phyloP scores from a whole-genome alignment of 2,797 vertebrate genomes.

The Spheniscus humboldti region DNA sequence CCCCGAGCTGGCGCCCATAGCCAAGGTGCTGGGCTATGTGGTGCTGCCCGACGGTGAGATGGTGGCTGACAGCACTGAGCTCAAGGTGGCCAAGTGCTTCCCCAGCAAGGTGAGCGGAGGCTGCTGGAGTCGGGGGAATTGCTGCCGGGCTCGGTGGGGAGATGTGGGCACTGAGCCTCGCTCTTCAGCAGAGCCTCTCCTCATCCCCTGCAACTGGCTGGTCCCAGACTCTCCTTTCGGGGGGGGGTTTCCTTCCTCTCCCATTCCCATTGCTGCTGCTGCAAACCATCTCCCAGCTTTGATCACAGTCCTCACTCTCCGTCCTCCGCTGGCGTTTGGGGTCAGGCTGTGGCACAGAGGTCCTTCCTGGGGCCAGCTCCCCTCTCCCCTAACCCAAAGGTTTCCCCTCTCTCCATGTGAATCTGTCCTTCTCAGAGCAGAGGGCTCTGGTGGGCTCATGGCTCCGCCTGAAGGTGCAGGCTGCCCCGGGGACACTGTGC shows the following conservation, averaged over 20 bases:
- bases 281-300: background rate
- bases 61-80: background rate
- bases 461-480: constrained; percentile 67
- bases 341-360: background rate
- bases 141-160: background rate
- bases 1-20: background rate
- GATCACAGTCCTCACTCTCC: background rate
- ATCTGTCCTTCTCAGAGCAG: constrained; percentile 66
- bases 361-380: background rate
- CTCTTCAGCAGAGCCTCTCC: background rate
- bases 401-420: constrained; percentile 62
- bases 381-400: background rate
- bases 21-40: background rate
- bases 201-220: background rate
- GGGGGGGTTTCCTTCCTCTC: background rate
- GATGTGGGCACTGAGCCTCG: background rate
- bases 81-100: background rate
- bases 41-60: background rate
- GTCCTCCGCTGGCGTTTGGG: background rate
- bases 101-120: background rate
- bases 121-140: background rate
- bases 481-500: constrained; percentile 76
- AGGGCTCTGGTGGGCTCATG: constrained; percentile 67
- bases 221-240: background rate
- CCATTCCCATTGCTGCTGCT: background rate